Evolutionary conservation across 64 coral and sea anemone genomes (phyloP).

Genomic region (Stylophora pistillata): DNA sequence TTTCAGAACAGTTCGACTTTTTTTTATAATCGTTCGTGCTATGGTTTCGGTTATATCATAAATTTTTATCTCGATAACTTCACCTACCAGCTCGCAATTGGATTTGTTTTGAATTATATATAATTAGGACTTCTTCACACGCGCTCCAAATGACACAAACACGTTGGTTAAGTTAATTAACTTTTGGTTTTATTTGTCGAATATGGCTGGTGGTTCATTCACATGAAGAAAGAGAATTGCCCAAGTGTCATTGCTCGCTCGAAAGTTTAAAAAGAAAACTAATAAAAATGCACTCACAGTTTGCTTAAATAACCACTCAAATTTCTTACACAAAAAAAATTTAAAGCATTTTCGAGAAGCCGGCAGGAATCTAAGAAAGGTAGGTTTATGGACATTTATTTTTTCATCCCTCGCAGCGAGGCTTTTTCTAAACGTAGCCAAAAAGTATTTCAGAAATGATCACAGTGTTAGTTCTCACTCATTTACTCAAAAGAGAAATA

Average conservation of each 20-base stretch:
- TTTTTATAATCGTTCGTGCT: no score
- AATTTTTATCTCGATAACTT: not conserved
- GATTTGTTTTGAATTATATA: not conserved
- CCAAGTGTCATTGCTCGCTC: not conserved
- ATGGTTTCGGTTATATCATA: no score
- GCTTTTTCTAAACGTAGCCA: not conserved
- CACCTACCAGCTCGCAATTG: not conserved
- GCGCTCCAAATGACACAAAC: not conserved
- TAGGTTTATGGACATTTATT: no score
- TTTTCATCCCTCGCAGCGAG: no score
- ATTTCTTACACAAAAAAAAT: not conserved
- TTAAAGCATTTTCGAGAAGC: not conserved
- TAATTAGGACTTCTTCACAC: not conserved
- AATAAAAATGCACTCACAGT: not conserved
- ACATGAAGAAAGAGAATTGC: not conserved
- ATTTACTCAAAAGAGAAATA: not conserved
- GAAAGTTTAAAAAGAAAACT: not conserved
- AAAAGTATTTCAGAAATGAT: not conserved
- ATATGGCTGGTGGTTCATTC: not conserved
- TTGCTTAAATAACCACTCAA: not conserved
- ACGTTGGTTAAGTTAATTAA: not conserved
- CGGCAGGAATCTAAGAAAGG: not conserved
- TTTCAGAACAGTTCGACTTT: no score
- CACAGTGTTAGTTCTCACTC: not conserved
- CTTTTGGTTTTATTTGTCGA: not conserved